A percentile compares a stretch with the other conserved stretches of the same genome.
Evolutionary conservation across 2,113 vertebrate genomes (phyloP).

Genomic region (Lycocorax pyrrhopterus): DNA sequence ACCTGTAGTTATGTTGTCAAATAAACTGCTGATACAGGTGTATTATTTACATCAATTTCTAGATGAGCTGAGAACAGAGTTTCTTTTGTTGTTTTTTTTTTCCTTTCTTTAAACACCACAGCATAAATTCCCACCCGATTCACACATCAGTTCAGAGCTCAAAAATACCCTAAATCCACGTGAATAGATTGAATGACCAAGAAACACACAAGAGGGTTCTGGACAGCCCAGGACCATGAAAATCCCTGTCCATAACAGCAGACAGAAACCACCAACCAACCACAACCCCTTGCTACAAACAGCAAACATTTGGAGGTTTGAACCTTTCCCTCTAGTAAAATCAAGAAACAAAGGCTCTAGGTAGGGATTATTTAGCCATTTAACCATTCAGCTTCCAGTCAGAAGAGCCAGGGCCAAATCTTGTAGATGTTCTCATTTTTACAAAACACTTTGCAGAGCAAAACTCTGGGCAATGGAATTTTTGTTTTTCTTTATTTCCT

Average conservation of each 20-base stretch:
- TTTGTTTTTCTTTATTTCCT: not conserved
- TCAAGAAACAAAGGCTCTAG: not conserved
- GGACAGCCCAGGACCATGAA: not conserved
- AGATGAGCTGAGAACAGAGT: not conserved
- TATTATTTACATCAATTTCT: not conserved
- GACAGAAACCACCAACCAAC: not conserved
- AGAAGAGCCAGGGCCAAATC: not conserved
- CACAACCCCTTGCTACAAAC: not conserved
- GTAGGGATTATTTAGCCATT: not conserved
- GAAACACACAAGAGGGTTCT: not conserved
- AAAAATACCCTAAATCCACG: not conserved
- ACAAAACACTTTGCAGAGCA: not conserved
- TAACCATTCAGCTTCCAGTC: not conserved
- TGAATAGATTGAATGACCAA: not conserved
- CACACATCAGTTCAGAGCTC: not conserved
- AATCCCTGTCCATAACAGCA: not conserved
- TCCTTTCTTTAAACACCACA: not conserved
- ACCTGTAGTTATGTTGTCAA: conserved; percentile 38
- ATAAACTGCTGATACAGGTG: conserved; percentile 46
- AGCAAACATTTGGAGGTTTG: not conserved
- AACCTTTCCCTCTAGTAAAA: not conserved
- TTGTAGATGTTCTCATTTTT: not conserved
- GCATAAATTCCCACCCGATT: not conserved
- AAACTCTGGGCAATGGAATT: not conserved
- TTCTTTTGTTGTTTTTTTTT: not conserved